Evolutionary conservation across 1,140 invertebrate species (phyloP).

Genomic region (Pseudomyrmex dendroicus): DNA sequence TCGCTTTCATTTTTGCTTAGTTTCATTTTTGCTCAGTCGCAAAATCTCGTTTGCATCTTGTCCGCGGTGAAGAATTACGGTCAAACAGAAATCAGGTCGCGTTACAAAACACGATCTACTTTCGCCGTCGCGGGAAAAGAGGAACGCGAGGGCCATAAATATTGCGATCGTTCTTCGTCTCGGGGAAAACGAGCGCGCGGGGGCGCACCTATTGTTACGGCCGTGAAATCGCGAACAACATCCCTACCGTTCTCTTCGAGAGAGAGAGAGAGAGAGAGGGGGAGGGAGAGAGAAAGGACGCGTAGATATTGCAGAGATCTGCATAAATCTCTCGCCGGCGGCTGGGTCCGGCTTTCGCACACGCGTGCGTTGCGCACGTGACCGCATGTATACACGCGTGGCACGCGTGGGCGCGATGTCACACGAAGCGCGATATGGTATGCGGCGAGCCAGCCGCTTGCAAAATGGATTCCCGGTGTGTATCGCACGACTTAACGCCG

Average conservation of each 20-base stretch:
- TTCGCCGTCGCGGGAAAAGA: constrained; percentile 45
- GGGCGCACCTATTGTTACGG: constrained; percentile 48
- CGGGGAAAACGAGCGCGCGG: constrained; percentile 43
- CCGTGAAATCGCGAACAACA: constrained; percentile 53
- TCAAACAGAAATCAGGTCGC: constrained; percentile 31
- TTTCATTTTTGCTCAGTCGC: not conserved
- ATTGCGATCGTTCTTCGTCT: constrained; percentile 54
- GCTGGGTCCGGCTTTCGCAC: no score
- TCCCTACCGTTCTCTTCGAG: not conserved
- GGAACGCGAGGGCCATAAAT: constrained; percentile 29
- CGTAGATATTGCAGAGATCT: constrained; percentile 20
- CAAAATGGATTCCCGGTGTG: constrained; percentile 52
- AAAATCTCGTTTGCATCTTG: constrained; percentile 21
- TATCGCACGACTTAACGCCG: constrained; percentile 38
- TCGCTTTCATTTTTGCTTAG: not conserved
- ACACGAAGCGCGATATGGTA: constrained; percentile 19
- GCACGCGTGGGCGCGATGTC: constrained; percentile 42
- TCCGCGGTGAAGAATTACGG: not conserved
- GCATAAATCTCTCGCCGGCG: constrained; percentile 31
- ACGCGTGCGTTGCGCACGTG: not conserved
- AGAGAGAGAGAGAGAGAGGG: not conserved
- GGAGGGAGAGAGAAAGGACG: not conserved
- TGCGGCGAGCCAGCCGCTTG: constrained; percentile 13
- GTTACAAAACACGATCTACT: constrained; percentile 43
- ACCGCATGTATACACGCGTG: not conserved